Evolutionary conservation across 2,888 invertebrate species (phyloP), one percentile per base, ranked within the genome.

Genomic region (Epirrhoe tristata): DNA sequence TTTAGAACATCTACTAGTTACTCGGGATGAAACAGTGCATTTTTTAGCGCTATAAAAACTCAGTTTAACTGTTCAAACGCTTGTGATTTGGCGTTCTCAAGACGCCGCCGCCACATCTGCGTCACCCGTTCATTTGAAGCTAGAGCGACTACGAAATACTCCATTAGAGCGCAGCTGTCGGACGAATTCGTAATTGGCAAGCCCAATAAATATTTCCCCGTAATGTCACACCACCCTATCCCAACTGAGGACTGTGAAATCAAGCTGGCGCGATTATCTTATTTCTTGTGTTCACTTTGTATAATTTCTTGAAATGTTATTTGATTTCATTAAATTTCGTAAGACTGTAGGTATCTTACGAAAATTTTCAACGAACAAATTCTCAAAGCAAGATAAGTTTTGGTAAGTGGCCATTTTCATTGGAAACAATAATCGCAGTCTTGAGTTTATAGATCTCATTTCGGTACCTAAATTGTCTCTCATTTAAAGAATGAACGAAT

Each of bases 91-190:
- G 5, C 31, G 34, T 51, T 48, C 62, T 50, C 39, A 64, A 74
- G 75, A 74, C 67, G 57, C 50, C 74, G 74, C 69, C 81, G 86
- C 75, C 89, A 87, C 90, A 91, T 90, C 91, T 90, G 90, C 84
- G 77, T 75, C 77, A 78, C 81, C 60, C 85, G 82, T 87, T 88
- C 88, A 89, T 90, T 90, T 90, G 83, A 87, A 89, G 87, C 88
- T 86, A 89, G 86, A 89, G 82, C 84, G 89, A 86, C 85, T 89
- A 87, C 88, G 81, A 84, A 89, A 88, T 88, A 87, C 88, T 88
- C 87, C 83, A 87, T 90, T 86, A 86, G 83, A 86, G 78, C 85
- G 77, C 90, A 90, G 89, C 86, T 89, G 90, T 83, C 79, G 79
- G 79, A 77, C 82, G 83, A 87, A 89, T 86, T 84, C 76, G 85